These are phyloP conservation scores for Mactra quadrangularis DNA, from an alignment of 1,140 invertebrate genomes.

Conservation along the genomic window DNA sequence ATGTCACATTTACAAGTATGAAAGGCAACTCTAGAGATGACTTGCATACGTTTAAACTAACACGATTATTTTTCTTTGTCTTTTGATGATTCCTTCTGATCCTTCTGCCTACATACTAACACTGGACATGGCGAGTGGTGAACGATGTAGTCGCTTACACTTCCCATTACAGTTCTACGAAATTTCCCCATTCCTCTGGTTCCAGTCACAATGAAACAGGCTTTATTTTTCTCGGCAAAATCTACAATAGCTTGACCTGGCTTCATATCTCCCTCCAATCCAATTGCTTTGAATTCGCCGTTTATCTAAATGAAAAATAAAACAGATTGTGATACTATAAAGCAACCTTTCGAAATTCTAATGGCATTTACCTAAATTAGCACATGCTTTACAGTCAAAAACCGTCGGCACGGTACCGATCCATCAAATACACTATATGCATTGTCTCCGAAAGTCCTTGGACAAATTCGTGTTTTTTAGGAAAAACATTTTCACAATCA, in stretches of 20 bases:
- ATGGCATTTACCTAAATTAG: too few relatives aligned
- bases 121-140: slow-evolving; percentile 72
- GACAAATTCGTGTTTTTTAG: too few relatives aligned
- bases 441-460: too few relatives aligned
- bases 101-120: slow-evolving; percentile 63
- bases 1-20: too few relatives aligned
- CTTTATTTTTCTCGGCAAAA: slow-evolving; percentile 67
- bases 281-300: slow-evolving; percentile 59
- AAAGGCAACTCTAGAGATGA: too few relatives aligned
- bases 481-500: too few relatives aligned
- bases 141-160: slow-evolving; percentile 75
- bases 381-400: too few relatives aligned
- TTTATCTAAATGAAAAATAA: slow-evolving; percentile 34
- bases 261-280: slow-evolving; percentile 65
- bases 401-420: too few relatives aligned
- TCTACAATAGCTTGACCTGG: slow-evolving; percentile 69
- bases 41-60: too few relatives aligned
- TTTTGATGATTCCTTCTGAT: slow-evolving; percentile 29
- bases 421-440: too few relatives aligned
- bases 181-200: slow-evolving; percentile 73
- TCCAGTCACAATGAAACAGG: slow-evolving; percentile 71
- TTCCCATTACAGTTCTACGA: slow-evolving; percentile 71
- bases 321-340: too few relatives aligned
- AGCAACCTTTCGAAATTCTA: too few relatives aligned
- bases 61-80: slow-evolving; percentile 16